Base-by-base conservation (phyloP, 2,888 invertebrate genomes). In the Tricholauxania praeusta region DNA sequence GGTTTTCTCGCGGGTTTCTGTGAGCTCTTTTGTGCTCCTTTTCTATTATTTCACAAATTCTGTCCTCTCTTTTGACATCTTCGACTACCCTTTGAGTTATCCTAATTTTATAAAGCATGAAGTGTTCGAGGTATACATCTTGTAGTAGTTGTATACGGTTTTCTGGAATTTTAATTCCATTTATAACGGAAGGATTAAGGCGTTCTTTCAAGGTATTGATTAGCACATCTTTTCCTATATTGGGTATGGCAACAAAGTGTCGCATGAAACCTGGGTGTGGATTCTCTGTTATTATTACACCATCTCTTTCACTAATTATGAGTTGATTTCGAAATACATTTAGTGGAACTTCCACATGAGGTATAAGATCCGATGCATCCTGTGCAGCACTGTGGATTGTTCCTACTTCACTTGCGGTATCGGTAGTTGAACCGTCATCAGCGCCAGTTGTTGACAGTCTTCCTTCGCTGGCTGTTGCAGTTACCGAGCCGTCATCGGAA, bases 11-110 rank as follows among this genome's bases (percentile, higher is more conserved):
- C 3, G 52, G 2, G 5, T 52, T 52, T 3, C 65, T 19, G 28
- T 65, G 52, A 5, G 51, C 52, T 1, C 28, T 22, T 22, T 51
- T 52, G 28, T 65, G 65, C 15, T 51, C 65, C 4, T 5, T n/a
- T 32, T 51, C 49, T 52, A 51, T 51, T 2, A 65, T 65, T 28
- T 12, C 28, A 22, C 51, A 52, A 15, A 65, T 14, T 17, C 32
- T 47, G 2, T 62, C 65, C 15, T 17, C 19, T 52, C 10, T 6
- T 3, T 15, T 52, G 7, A 65, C 17, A 52, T 65, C 65, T 22
- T 65, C 63, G n/a, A 64, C 63, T 47, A 47, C 12, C 39, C 39
- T 39, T 28, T 64, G 63, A 39, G 48, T 48, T 64, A 64, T 47
- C 12, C 63, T 28, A 49, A 64, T 48, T 22, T 64, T 64, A 47